Evolutionary conservation across 2,888 invertebrate species (phyloP).

Genomic region (Hypomecis punctinalis): DNA sequence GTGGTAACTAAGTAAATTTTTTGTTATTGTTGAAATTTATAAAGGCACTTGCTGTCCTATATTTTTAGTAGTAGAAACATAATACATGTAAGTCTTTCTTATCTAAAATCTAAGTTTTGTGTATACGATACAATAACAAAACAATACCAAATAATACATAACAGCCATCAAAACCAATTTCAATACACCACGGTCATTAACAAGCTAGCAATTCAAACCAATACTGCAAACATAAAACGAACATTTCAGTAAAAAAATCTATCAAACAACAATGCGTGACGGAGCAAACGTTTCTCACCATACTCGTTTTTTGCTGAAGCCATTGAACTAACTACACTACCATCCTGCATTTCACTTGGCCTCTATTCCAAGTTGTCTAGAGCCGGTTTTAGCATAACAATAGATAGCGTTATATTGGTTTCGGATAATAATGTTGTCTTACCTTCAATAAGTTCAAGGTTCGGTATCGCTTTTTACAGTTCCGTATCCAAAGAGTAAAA

Average conservation of each 20-base stretch:
- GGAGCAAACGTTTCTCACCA: constrained; percentile 52
- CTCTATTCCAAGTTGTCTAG: constrained; percentile 11
- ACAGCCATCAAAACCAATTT: not conserved
- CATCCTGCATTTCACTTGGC: constrained; percentile 14
- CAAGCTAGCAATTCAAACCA: constrained; percentile 29
- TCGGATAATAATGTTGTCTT: constrained; percentile 46
- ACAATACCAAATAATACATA: not conserved
- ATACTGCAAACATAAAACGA: constrained; percentile 26
- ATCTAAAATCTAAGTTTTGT: no score
- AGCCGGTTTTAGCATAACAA: constrained; percentile 34
- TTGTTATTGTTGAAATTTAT: no score
- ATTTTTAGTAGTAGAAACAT: no score
- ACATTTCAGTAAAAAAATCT: constrained; percentile 29
- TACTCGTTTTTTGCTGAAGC: constrained; percentile 58
- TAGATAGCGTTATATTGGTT: constrained; percentile 9
- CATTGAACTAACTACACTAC: constrained; percentile 49
- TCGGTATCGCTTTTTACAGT: constrained; percentile 50
- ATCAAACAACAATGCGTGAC: constrained; percentile 55
- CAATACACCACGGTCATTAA: constrained; percentile 16
- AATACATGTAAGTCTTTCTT: no score
- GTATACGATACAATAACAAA: not conserved
- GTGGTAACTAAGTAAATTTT: no score
- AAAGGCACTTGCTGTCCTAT: no score
- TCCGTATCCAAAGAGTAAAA: no score
- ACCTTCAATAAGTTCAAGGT: constrained; percentile 61